Evolutionary conservation across 2,797 vertebrate species (phyloP), one percentile per base, ranked within the genome.

Genomic region (Chiloscyllium punctatum): DNA sequence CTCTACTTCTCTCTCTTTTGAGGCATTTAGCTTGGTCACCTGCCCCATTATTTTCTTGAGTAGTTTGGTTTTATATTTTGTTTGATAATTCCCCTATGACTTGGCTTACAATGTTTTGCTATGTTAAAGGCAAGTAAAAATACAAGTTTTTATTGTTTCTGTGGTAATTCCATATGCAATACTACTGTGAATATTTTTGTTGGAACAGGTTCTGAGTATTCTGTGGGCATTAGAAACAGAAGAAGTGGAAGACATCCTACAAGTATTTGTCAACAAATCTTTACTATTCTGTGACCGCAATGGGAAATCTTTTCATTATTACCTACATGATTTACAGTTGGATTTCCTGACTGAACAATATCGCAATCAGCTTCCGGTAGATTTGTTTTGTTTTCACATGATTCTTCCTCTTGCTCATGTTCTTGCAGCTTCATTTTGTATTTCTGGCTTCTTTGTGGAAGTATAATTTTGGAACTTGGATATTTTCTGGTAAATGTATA

Each of bases 331-430:
- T 97, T 98, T 99, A 53, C 99, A 99, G 96, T 97, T 99, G 96
- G 99, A 99, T 97, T 99, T 99, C 96, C 98, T 99, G 95, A 97
- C 97, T n/a, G 99, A 99, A 97, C 98, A 99, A 96, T 99, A 99
- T 97, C 98, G 97, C 94, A 97, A 96, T 77, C 98, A 98, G 95
- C 97, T 99, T 33, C 97, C 98, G 97, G 99, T 99, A 96, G 86
- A 96, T 96, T 57, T 2, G 57, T 82, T 66, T 48, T 95, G 42
- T 71, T 57, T 92, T 66, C 25, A 69, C 42, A 66, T 94, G 30
- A 69, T 94, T 23, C 42, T 42, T 94, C 37, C 37, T 21, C n/a
- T 27, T 72, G 11, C 13, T 48, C 37, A 72, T 71, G 48, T 77
- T 57, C 71, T 27, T 30, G 0, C 30, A 23, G 11, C 48, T 77